Percentiles rank a stretch among this genome's conserved stretches.
Conservation (phyloP, 2,113 vertebrate species). For the Pelodiscus sinensis region DNA sequence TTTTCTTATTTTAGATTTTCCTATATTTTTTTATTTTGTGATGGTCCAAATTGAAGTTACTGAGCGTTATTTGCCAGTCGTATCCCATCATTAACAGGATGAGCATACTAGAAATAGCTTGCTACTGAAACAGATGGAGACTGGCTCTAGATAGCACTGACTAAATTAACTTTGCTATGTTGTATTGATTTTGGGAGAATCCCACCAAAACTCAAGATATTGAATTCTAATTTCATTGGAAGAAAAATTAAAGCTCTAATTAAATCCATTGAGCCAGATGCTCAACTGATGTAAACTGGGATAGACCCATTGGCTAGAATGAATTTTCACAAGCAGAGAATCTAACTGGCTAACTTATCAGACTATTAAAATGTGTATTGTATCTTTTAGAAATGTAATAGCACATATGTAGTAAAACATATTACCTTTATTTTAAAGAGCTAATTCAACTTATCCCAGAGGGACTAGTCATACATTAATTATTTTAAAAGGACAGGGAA, state of each 20-base stretch:
- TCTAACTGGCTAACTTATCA: background rate
- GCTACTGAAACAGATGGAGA: background rate
- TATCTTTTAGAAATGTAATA: background rate
- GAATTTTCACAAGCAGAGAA: background rate
- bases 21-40: conserved; percentile 20
- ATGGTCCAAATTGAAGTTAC: background rate
- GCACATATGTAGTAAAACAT: background rate
- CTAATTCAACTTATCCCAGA: background rate
- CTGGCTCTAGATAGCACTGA: background rate
- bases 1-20: conserved; percentile 4
- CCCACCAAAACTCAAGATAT: background rate
- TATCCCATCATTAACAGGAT: background rate
- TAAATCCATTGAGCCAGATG: background rate
- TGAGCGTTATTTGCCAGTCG: background rate
- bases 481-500: no score
- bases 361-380: background rate
- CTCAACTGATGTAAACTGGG: background rate
- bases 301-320: background rate
- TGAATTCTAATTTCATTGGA: background rate
- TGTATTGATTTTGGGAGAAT: conserved; percentile 2
- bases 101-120: background rate
- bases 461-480: no score
- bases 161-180: background rate
- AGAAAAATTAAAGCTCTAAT: background rate
- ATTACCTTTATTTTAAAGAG: background rate